A percentile compares a stretch with the other conserved stretches of the same genome.
phyloP scores from a whole-genome alignment of 2,888 invertebrate species.

The Acanthosepion esculentum region DNA sequence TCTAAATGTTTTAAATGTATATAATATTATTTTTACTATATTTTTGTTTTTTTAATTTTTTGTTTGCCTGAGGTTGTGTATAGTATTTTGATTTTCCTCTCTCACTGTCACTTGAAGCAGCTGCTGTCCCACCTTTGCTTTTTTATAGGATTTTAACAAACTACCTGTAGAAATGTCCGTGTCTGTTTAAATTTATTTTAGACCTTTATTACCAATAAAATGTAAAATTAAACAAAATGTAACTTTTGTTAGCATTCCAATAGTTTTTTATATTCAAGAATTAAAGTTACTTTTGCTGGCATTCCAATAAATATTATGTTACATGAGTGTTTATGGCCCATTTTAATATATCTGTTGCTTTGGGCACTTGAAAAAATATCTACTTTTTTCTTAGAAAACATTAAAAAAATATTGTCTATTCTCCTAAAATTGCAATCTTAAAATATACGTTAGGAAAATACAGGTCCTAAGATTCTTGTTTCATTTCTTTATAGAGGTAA shows the following conservation, averaged over 20 bases:
- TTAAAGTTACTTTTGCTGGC: not conserved
- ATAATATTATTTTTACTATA: not conserved
- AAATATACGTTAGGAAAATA: not conserved
- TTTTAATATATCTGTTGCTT: not conserved
- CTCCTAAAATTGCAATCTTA: not conserved
- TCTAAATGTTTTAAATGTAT: not conserved
- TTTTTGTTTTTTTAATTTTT: not conserved
- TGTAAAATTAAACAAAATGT: not conserved
- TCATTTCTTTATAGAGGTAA: not conserved
- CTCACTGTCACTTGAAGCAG: not conserved
- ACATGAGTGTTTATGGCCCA: not conserved
- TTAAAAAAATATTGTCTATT: not conserved
- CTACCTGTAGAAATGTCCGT: not conserved
- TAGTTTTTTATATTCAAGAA: conserved; percentile 33
- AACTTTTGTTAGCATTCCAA: not conserved
- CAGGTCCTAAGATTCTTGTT: not conserved
- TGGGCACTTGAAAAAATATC: not conserved
- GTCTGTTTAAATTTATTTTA: not conserved
- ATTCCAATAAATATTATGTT: not conserved
- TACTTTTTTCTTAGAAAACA: not conserved
- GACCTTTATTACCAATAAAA: conserved; percentile 3
- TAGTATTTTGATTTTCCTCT: not conserved
- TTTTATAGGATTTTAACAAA: not conserved
- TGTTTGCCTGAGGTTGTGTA: not conserved
- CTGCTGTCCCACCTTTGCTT: not conserved